Conservation (phyloP, 2,888 invertebrate genomes). For the Tricholauxania praeusta region DNA sequence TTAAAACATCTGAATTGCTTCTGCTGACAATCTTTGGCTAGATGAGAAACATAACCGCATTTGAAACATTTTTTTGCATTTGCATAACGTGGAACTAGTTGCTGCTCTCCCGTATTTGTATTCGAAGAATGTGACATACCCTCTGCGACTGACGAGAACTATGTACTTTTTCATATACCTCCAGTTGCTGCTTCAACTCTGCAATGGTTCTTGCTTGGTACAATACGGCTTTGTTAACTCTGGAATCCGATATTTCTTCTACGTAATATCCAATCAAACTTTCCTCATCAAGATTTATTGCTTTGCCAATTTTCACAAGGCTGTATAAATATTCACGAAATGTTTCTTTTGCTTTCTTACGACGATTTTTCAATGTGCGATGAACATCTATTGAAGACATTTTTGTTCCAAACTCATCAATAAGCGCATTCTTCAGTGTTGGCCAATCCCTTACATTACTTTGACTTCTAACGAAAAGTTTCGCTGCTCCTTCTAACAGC, state of each 20-base stretch:
- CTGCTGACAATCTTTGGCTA: constrained; percentile 13
- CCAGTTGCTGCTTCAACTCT: constrained; percentile 9
- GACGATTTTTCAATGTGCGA: constrained; percentile 30
- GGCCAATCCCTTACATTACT: constrained; percentile 23
- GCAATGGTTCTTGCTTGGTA: constrained; percentile 14
- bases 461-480: constrained; percentile 12
- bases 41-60: constrained; percentile 5
- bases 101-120: too few relatives aligned
- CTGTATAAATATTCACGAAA: constrained; percentile 37
- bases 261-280: constrained; percentile 38
- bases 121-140: too few relatives aligned
- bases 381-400: constrained; percentile 33
- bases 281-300: constrained; percentile 39
- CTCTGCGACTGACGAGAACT: background rate
- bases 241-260: constrained; percentile 23
- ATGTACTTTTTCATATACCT: constrained; percentile 16
- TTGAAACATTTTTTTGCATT: constrained; percentile 6
- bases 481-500: constrained; percentile 5
- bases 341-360: constrained; percentile 29
- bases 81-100: background rate
- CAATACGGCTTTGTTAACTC: constrained; percentile 9
- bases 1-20: constrained; percentile 20
- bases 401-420: constrained; percentile 30
- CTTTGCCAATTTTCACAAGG: constrained; percentile 35
- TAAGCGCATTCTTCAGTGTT: constrained; percentile 25